Conservation (phyloP, 1,140 invertebrate genomes). For the Platyscapa corneri region DNA sequence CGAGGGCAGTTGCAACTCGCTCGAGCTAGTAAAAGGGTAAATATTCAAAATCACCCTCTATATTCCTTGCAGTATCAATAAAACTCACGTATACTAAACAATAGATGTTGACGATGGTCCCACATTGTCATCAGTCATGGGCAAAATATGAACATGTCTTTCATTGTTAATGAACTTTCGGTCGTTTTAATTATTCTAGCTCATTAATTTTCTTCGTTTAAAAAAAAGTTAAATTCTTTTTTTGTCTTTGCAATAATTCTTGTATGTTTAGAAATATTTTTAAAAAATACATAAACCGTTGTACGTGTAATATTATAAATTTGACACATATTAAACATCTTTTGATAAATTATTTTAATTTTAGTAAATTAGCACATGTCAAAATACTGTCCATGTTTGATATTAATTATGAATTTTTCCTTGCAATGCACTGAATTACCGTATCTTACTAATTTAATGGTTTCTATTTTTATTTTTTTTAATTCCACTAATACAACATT, state of each 20-base stretch:
- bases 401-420: slow-evolving; percentile 7
- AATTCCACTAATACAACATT: slow-evolving; percentile 31
- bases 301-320: too few relatives aligned
- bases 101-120: slow-evolving; percentile 28
- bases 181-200: background rate
- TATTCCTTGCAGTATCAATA: slow-evolving; percentile 46
- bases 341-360: background rate
- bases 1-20: slow-evolving; percentile 76
- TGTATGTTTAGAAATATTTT: too few relatives aligned
- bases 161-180: background rate
- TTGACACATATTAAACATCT: background rate
- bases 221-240: too few relatives aligned
- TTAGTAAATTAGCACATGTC: background rate
- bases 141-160: slow-evolving; percentile 7
- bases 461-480: slow-evolving; percentile 1
- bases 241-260: too few relatives aligned
- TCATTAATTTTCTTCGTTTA: too few relatives aligned
- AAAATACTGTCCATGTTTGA: slow-evolving; percentile 36
- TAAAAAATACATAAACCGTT: too few relatives aligned
- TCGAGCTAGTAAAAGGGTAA: slow-evolving; percentile 77
- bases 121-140: slow-evolving; percentile 41
- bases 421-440: background rate
- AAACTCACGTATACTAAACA: slow-evolving; percentile 31
- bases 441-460: slow-evolving; percentile 24
- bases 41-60: slow-evolving; percentile 68